A percentile compares a stretch with the other conserved stretches of the same genome.
phyloP scores from a whole-genome alignment of 1,140 invertebrate genomes.

The Brachionus rotundiformis region DNA sequence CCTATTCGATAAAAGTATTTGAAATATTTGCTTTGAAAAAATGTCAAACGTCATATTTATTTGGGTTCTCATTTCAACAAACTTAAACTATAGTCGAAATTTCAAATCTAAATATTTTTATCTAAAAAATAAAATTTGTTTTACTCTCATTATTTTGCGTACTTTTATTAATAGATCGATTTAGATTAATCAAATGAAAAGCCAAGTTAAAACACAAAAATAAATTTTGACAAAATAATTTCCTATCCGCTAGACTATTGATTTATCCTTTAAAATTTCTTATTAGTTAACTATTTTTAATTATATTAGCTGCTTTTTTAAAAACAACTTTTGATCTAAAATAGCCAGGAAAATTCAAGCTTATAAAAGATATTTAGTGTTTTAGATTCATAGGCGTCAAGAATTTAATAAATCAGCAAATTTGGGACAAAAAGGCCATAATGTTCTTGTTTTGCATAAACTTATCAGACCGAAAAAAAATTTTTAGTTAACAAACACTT shows the following conservation, averaged over 20 bases:
- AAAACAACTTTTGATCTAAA: no score
- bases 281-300: no score
- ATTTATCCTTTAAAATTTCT: background rate
- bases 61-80: slow-evolving; percentile 9
- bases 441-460: background rate
- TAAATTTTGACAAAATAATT: background rate
- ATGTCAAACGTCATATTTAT: slow-evolving; percentile 19
- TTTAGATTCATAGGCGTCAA: no score
- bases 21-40: slow-evolving; percentile 11
- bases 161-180: background rate
- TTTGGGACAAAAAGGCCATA: background rate
- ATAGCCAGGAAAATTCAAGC: no score
- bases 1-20: slow-evolving; percentile 5
- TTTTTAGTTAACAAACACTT: background rate
- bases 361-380: no score
- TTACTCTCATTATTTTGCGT: background rate
- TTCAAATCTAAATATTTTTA: slow-evolving; percentile 18
- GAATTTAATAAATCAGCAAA: background rate
- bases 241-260: background rate
- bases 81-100: background rate
- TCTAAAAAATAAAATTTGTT: background rate
- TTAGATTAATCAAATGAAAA: background rate
- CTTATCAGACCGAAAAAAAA: background rate
- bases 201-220: background rate
- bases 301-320: no score